Base-by-base conservation (phyloP, 30 jellyfish, hydroid and myxozoan species). In the Cassiopea andromeda region DNA sequence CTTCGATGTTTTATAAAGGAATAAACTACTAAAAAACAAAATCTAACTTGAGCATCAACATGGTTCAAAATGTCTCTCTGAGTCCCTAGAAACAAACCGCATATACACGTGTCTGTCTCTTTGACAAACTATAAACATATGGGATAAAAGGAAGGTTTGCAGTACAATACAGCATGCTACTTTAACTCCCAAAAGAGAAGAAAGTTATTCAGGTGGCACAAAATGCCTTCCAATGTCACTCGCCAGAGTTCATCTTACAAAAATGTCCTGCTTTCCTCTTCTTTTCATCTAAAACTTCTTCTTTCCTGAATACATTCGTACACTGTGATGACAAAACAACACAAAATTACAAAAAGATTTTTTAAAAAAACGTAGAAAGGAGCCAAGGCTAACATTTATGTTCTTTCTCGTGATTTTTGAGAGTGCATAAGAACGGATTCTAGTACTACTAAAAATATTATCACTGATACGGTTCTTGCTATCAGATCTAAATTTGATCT, bases 231-330 rank as follows among this genome's bases (percentile, higher is more conserved):
- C 9, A 9, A 50, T 50, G 64, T 9, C 64, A 50, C 9, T 50
- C 9, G 64, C 8, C 64, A 50, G 64, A 2, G 8, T 50, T 50
- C 9, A 50, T 50, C 5, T 2, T 50, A 9, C 64, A 50, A 50
- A 50, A 50, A n/a, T 50, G 64, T 50, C 64, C 64, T 50, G n/a
- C n/a, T n/a, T n/a, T 50, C 64, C 64, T 50, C 64, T 5, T 50
- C 8, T 2, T 9, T 9, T 50, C 8, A 2, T 50, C 8, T 2
- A 9, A 50, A 2, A 77, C 86, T 77, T 47, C 86, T 83, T 69
- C 88, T 85, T 85, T 64, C 87, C 87, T 58, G 95, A 78, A 60
- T 78, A 79, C 95, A 88, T 66, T n/a, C 90, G 68, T 12, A 88
- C 95, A 57, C 95, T 88, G 18, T 66, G 19, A 66, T 66, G 75